Conservation (phyloP, 2,888 invertebrate species). For the Cephus pygmeus region DNA sequence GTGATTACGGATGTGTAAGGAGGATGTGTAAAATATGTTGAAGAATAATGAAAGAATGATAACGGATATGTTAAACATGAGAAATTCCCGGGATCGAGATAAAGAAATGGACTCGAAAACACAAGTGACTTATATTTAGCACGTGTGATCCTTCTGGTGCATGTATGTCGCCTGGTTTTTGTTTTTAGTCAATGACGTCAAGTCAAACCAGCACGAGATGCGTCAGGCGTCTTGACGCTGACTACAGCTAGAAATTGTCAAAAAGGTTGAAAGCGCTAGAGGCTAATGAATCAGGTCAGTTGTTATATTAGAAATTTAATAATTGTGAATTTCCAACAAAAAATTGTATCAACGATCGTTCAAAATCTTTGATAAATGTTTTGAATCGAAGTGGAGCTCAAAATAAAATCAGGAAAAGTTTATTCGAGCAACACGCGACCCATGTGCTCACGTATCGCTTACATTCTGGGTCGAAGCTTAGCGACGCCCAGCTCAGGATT, state of each 20-base stretch:
- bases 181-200: slow-evolving; percentile 6
- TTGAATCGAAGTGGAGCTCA: neutral
- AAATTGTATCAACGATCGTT: no score
- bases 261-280: neutral
- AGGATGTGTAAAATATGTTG: no score
- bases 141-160: slow-evolving; percentile 3
- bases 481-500: neutral
- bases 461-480: neutral
- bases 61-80: neutral
- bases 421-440: neutral
- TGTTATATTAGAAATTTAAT: neutral
- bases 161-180: neutral
- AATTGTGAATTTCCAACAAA: no score
- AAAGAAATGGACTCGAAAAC: neutral
- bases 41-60: no score
- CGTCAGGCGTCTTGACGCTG: neutral
- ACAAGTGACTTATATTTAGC: slow-evolving; percentile 4
- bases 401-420: neutral
- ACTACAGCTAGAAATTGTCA: neutral
- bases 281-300: neutral
- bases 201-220: neutral
- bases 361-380: neutral
- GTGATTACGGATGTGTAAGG: neutral
- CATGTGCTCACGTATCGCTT: neutral
- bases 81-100: neutral